These are phyloP conservation scores for Nothocercus nigrocapillus DNA, from an alignment of 2,113 vertebrate genomes.

Conservation along the genomic window DNA sequence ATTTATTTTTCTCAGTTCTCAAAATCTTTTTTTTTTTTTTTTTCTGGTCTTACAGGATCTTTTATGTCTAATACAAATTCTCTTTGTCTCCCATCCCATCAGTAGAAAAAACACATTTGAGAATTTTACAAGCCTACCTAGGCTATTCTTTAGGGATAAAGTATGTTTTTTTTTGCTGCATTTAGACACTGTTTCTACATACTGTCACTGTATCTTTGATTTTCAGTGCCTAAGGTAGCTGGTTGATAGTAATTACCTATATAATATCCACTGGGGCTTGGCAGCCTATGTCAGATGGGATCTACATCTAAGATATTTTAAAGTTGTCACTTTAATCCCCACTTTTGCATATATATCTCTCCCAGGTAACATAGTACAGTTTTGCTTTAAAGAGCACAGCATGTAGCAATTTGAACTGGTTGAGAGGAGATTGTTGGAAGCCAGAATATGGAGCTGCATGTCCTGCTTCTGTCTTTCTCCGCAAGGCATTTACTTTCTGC, in stretches of 20 bases:
- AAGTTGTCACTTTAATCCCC: not conserved
- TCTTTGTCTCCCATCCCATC: not conserved
- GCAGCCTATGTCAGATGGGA: not conserved
- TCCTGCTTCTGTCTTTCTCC: not conserved
- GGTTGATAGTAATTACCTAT: not conserved
- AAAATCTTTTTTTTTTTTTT: conserved; percentile 24
- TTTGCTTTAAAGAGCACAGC: not conserved
- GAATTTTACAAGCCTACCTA: not conserved
- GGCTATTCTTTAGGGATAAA: not conserved
- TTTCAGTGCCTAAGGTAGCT: not conserved
- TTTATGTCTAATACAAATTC: not conserved
- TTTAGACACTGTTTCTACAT: not conserved
- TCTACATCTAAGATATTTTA: not conserved
- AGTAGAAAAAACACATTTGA: not conserved
- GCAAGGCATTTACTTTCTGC: not conserved
- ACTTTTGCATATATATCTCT: not conserved
- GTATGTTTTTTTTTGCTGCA: not conserved
- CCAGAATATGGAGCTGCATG: not conserved
- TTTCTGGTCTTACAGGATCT: not conserved
- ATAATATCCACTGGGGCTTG: not conserved
- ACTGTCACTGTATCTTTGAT: not conserved
- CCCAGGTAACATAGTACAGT: not conserved
- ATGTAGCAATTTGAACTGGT: not conserved
- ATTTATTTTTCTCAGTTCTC: not conserved
- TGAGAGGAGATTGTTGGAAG: not conserved